Base-by-base conservation (phyloP, 2,797 vertebrate genomes). In the Gymnodraco acuticeps region DNA sequence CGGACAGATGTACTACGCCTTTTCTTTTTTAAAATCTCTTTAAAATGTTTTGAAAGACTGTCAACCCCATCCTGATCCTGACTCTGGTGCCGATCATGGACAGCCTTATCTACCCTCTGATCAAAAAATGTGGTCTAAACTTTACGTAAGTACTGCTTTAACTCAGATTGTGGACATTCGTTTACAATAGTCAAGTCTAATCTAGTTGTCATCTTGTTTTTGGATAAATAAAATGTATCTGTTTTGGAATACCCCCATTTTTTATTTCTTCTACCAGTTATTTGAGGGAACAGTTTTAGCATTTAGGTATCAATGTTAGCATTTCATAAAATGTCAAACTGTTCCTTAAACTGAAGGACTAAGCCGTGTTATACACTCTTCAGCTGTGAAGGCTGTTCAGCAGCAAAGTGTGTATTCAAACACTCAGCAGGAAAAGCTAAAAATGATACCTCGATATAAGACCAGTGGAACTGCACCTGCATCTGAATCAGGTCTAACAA, bases 51-150 rank as follows among this genome's bases (percentile, higher is more conserved):
- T 74, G 51, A 83, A 87, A 99, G 98, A 98, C 95, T 0, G 92
- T 97, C 75, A 99, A 99, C 41, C 95, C 98, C 33, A 96, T 99
- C 88, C 89, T 99, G 78, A 99, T 99, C 73, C 75, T 99, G 70
- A 68, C 96, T 73, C 89, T 99, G 95, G 96, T 99, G 53, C 98
- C 98, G 6, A 19, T 98, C 61, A 93, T 96, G 82, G 96, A 99
- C 64, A 91, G 74, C 8, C 0, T 96, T 10, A 0, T 99, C 46
- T 99, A 98, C 77, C 98, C 98, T 43, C 93, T 98, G 77, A 95
- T 99, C 81, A 85, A 87, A 70, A 99, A 97, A 87, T 99, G 98
- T 88, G 95, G 94, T 41, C 76, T 98, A 51, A 96, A 98, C 86
- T 99, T 99, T 86, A 96, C 96, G 98, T 99, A 94, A 95, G 93